Conservation (phyloP, 2,797 vertebrate species). For the Acridotheres tristis region DNA sequence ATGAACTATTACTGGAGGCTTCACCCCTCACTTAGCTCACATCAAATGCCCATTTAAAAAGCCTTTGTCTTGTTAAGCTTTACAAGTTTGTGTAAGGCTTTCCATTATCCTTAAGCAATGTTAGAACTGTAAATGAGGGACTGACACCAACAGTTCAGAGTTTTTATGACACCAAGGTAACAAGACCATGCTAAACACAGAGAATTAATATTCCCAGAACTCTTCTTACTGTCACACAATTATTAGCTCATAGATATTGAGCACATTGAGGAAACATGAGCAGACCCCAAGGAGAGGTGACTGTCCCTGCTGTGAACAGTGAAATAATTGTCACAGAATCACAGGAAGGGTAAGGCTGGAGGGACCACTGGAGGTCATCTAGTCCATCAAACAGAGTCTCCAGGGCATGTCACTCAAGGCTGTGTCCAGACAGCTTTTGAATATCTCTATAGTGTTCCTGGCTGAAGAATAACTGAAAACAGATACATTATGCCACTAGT, state of each 20-base stretch:
- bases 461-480: background rate
- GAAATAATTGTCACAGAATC: background rate
- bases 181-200: constrained; percentile 2
- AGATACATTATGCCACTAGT: background rate
- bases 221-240: background rate
- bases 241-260: background rate
- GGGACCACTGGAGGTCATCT: background rate
- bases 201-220: background rate
- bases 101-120: constrained; percentile 57
- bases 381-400: background rate
- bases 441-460: background rate
- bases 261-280: background rate
- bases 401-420: background rate
- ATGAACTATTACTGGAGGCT: constrained; percentile 67
- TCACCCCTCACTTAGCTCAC: constrained; percentile 54
- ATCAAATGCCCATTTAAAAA: constrained; percentile 66
- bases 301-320: background rate
- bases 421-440: background rate
- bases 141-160: constrained; percentile 26
- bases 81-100: constrained; percentile 54
- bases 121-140: constrained; percentile 45
- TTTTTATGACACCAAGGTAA: constrained; percentile 1
- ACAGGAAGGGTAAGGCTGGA: background rate
- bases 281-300: background rate
- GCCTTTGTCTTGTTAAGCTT: constrained; percentile 67